A percentile compares a stretch with the other conserved stretches of the same genome.
Evolutionary conservation across 2,888 invertebrate genomes (phyloP).

Genomic region (Embidobia sp.): DNA sequence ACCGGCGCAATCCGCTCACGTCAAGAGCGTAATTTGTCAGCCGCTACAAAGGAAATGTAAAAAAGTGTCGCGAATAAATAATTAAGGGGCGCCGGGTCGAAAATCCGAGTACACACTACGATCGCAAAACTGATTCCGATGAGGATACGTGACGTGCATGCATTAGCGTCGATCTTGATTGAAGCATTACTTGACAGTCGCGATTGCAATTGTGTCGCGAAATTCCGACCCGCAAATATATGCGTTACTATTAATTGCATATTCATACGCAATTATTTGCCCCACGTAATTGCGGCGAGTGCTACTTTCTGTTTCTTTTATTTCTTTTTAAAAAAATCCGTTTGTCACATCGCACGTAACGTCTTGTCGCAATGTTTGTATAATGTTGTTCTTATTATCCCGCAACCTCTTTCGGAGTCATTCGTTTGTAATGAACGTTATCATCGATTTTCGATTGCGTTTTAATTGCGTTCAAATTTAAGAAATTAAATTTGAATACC

Average conservation of each 20-base stretch:
- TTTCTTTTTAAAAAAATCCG: too few species aligned
- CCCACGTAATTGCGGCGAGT: neutral
- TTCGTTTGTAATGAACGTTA: too few species aligned
- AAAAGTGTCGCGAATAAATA: constrained; percentile 39
- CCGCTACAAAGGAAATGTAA: constrained; percentile 19
- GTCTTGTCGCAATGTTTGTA: too few species aligned
- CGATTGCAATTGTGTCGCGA: constrained; percentile 22
- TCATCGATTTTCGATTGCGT: too few species aligned
- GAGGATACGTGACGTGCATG: constrained; percentile 51
- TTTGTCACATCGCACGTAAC: too few species aligned
- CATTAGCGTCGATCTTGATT: constrained; percentile 54
- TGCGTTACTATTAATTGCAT: constrained; percentile 53
- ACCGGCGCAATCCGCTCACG: constrained; percentile 17
- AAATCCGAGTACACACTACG: constrained; percentile 29
- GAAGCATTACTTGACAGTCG: constrained; percentile 49
- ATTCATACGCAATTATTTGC: constrained; percentile 36
- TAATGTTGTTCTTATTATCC: too few species aligned
- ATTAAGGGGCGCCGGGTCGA: constrained; percentile 31
- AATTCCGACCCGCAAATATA: constrained; percentile 17
- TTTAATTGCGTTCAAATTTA: too few species aligned
- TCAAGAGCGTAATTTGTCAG: constrained; percentile 34
- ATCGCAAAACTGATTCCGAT: constrained; percentile 46
- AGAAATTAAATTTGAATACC: too few species aligned
- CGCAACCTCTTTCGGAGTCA: too few species aligned
- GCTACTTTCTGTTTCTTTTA: neutral